phyloP scores from a whole-genome alignment of 2,888 invertebrate genomes.

The Pegoplata infirma region DNA sequence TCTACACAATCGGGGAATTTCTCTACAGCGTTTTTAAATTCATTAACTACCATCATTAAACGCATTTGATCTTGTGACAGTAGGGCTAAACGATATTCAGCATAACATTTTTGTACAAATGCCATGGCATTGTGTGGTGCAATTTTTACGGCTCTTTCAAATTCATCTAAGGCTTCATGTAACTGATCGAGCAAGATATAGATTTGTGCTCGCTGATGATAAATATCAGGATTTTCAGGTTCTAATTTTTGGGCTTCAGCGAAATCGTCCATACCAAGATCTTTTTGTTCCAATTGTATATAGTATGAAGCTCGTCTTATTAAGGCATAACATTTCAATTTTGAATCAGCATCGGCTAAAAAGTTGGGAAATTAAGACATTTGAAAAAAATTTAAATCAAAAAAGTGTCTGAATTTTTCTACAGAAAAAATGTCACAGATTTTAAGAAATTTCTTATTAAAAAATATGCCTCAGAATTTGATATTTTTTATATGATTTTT shows the following conservation, averaged over 20 bases:
- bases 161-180: conserved; percentile 89
- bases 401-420: too few species aligned
- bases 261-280: conserved; percentile 88
- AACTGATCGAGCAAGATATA: conserved; percentile 89
- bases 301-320: conserved; percentile 92
- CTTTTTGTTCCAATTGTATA: conserved; percentile 87
- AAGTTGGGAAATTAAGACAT: neutral
- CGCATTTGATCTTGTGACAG: conserved; percentile 81
- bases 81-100: conserved; percentile 87
- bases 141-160: conserved; percentile 88
- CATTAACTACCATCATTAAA: conserved; percentile 83
- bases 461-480: too few species aligned
- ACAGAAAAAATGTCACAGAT: too few species aligned
- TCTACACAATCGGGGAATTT: conserved; percentile 92
- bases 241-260: conserved; percentile 86
- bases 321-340: conserved; percentile 88
- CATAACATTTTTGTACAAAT: conserved; percentile 93
- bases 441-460: too few species aligned
- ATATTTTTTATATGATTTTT: too few species aligned
- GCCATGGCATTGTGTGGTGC: conserved; percentile 92
- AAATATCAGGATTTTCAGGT: conserved; percentile 91
- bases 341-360: conserved; percentile 79
- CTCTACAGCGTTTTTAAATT: conserved; percentile 87
- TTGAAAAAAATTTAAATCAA: too few species aligned
- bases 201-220: conserved; percentile 95